Base-by-base conservation (phyloP, 2,888 invertebrate genomes). In the Lingula anatina region DNA sequence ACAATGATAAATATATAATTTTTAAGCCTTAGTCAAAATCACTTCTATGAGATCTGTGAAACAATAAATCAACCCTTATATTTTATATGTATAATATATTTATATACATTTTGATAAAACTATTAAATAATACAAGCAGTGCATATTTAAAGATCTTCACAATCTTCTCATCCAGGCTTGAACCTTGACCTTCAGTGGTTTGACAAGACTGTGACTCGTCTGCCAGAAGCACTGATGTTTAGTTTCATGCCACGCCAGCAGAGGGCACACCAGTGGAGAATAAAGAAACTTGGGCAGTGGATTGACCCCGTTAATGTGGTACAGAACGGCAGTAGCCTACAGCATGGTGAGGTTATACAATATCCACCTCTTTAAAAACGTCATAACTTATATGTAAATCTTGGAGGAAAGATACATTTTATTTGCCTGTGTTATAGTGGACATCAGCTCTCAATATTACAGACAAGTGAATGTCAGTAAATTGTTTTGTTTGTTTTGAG, bases 271-370 rank as follows among this genome's bases (percentile, higher is more conserved):
- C 46, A 31, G 4, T 70, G 66, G 66, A 47, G 44, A 15, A 28
- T 71, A 35, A 58, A 57, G 20, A 71, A 71, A 48, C 53, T 67
- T n/a, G 63, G 61, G 1, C 51, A 57, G 20, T 47, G 54, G 25
- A 52, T 71, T 18, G 66, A 69, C 49, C 70, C 70, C 5, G 45
- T 50, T 12, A 59, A 59, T 46, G 69, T 70, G 12, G 52, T 69
- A 12, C 50, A 61, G 25, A 70, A 70, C 58, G 71, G 71, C n/a
- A 69, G 68, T 39, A 67, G 68, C 48, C 64, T 68, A 60, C 57
- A 65, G 18, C 71, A 71, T 54, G 70, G 71, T 69, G 48, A 52
- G 60, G 55, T 4, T 23, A 28, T 21, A 39, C 24, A n/a, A n/a
- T n/a, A n/a, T n/a, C n/a, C n/a, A n/a, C n/a, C n/a, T 9, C 20